Percentiles rank a stretch among this genome's conserved stretches.
phyloP scores from a whole-genome alignment of 2,797 vertebrate genomes.

The Spheniscus humboldti region DNA sequence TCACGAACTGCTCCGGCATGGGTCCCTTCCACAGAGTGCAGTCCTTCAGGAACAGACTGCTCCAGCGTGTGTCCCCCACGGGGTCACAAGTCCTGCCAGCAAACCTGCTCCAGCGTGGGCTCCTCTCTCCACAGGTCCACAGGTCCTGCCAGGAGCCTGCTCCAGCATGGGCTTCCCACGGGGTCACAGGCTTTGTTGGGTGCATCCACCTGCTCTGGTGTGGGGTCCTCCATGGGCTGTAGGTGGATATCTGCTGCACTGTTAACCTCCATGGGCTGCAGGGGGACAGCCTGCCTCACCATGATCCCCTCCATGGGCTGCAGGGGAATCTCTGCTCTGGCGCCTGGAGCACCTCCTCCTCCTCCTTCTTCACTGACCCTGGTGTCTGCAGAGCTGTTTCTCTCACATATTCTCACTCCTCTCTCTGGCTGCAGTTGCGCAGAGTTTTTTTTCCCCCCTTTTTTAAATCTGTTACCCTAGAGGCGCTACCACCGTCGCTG shows the following conservation, averaged over 20 bases:
- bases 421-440: background rate
- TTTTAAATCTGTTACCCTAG: background rate
- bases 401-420: background rate
- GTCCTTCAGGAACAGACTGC: no score
- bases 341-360: background rate
- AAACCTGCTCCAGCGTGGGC: background rate
- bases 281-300: background rate
- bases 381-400: background rate
- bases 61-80: no score
- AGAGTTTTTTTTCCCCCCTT: background rate
- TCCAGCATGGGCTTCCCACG: background rate
- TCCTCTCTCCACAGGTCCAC: background rate
- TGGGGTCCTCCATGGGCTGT: background rate
- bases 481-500: background rate
- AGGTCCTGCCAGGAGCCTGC: background rate
- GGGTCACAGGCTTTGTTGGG: background rate
- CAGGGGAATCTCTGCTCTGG: background rate
- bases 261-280: background rate
- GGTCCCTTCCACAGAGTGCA: no score
- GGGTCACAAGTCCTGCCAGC: no score
- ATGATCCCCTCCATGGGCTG: background rate
- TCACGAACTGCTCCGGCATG: no score
- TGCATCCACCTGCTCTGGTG: background rate
- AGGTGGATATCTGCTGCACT: background rate
- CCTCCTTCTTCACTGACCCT: background rate